Base-by-base conservation (phyloP, 2,797 vertebrate species). In the Danio albolineatus region DNA sequence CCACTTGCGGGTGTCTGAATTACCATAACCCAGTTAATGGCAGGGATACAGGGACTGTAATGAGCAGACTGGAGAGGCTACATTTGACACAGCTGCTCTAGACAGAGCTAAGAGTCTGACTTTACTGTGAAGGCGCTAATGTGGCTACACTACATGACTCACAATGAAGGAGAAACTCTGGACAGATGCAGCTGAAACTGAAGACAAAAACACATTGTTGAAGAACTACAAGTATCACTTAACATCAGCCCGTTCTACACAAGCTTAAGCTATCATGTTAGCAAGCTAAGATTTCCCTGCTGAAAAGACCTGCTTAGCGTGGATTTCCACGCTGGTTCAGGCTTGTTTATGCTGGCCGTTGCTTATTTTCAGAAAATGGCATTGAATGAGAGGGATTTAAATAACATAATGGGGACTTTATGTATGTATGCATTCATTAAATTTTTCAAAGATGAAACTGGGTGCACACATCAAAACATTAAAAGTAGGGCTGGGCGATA, bases 31-130 rank as follows among this genome's bases (percentile, higher is more conserved):
- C 65, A 67, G 65, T 75, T 65, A 75, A 80, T 67, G 36, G 44
- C 17, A 49, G 78, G n/a, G 61, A 67, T 67, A 60, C 28, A 59
- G 71, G 46, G 43, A 53, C 70, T 66, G 53, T 65, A 56, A 80
- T 74, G 59, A 81, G 48, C 64, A 76, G 64, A 69, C 28, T 69
- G 71, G 48, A n/a, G 67, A 74, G 71, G 62, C 66, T 67, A 61
- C 48, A 76, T 67, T 51, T 67, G 79, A 81, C 65, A 81, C 64
- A 76, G 79, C 65, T 81, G 79, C 48, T 61, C 73, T 54, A 81
- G 64, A 75, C 72, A 39, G 72, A 74, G 78, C 61, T 80, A 74
- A 74, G 51, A 57, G 78, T 67, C 57, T 5, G 53, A 74, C 64
- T 66, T 60, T 61, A 74, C 44, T 76, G 73, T 54, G 73, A 74